Percentiles rank a stretch among this genome's conserved stretches.
phyloP scores from a whole-genome alignment of 2,888 invertebrate genomes.

The Idaea straminata region DNA sequence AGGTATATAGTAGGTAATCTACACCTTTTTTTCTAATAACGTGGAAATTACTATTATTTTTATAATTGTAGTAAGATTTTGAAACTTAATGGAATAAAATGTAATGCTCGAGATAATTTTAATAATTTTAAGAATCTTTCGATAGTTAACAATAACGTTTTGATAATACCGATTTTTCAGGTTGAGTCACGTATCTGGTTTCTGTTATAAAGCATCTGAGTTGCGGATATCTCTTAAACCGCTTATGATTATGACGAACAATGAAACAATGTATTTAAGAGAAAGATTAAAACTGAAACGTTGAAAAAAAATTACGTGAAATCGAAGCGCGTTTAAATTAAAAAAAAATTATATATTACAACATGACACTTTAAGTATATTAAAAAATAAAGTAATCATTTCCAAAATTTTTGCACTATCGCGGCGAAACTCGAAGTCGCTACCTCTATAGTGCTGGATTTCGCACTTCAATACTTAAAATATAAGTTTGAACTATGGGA shows the following conservation, averaged over 20 bases:
- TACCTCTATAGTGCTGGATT: too few species aligned
- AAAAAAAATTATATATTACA: too few species aligned
- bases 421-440: too few species aligned
- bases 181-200: constrained; percentile 25
- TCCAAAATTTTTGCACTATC: too few species aligned
- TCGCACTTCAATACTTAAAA: too few species aligned
- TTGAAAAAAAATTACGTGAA: neutral
- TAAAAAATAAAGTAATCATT: too few species aligned
- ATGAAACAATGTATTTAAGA: neutral
- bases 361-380: too few species aligned
- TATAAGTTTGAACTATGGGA: too few species aligned
- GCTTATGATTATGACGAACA: neutral
- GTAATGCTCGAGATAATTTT: neutral
- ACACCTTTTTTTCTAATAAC: too few species aligned
- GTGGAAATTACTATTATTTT: too few species aligned
- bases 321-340: neutral
- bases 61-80: neutral
- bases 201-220: constrained; percentile 15
- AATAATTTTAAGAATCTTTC: neutral
- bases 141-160: neutral
- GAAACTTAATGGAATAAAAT: neutral
- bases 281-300: neutral
- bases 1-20: too few species aligned
- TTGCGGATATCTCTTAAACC: neutral
- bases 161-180: neutral